phyloP scores from a whole-genome alignment of 2,113 vertebrate genomes.

The Antigone vipio region DNA sequence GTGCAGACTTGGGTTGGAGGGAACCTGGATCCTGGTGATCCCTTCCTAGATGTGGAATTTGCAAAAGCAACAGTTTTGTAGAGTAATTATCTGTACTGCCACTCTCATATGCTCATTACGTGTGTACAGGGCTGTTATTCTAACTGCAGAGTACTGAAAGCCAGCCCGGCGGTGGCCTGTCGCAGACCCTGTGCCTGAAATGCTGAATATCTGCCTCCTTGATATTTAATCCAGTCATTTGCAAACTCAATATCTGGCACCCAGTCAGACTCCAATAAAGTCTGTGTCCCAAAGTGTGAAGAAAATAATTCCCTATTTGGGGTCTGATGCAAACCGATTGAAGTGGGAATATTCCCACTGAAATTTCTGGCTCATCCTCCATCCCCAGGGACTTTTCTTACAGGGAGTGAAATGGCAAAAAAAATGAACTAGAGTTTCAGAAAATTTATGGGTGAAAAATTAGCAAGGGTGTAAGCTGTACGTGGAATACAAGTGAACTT shows the following conservation, averaged over 20 bases:
- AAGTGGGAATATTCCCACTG: background rate
- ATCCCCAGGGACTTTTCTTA: background rate
- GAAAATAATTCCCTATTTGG: background rate
- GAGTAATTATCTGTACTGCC: background rate
- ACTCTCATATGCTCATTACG: accelerated
- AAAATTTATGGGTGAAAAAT: background rate
- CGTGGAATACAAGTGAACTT: background rate
- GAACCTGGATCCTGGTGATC: background rate
- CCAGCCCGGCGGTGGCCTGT: background rate
- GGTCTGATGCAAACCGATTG: background rate
- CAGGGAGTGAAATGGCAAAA: background rate
- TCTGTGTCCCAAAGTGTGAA: background rate
- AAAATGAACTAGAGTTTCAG: background rate
- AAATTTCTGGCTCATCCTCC: background rate
- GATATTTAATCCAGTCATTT: background rate
- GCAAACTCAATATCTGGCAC: background rate
- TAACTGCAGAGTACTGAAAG: background rate
- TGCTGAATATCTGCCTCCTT: background rate
- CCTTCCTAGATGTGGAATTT: background rate
- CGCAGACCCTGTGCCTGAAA: background rate
- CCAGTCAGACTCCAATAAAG: background rate
- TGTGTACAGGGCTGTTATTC: background rate
- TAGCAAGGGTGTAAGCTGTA: background rate
- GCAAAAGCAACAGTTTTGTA: background rate
- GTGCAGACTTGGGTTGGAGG: background rate